A percentile compares a stretch with the other conserved stretches of the same genome.
phyloP scores from a whole-genome alignment of 1,140 invertebrate species.

The Trichonephila clavipes region DNA sequence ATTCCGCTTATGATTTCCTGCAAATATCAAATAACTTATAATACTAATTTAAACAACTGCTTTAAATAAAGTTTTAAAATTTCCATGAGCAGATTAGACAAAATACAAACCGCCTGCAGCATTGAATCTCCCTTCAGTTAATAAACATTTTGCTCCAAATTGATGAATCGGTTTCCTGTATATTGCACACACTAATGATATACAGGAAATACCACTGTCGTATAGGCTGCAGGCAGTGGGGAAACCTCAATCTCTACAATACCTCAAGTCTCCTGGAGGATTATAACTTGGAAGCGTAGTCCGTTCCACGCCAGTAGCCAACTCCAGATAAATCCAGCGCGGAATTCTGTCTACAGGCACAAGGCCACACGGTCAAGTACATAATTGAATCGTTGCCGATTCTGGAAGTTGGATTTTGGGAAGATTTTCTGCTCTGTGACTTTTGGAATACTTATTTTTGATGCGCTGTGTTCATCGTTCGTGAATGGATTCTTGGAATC shows the following conservation, averaged over 20 bases:
- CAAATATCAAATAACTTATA: too few relatives aligned
- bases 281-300: not conserved
- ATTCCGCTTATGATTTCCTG: too few relatives aligned
- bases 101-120: not conserved
- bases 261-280: not conserved
- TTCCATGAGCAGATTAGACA: not conserved
- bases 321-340: not conserved
- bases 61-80: too few relatives aligned
- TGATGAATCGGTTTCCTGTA: not conserved
- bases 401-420: not conserved
- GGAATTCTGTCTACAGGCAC: not conserved
- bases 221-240: not conserved
- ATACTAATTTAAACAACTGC: too few relatives aligned
- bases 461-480: not conserved
- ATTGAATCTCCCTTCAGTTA: not conserved
- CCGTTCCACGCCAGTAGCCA: not conserved
- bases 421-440: slow-evolving; percentile 6
- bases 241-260: not conserved
- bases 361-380: slow-evolving; percentile 41
- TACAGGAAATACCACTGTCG: not conserved
- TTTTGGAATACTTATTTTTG: not conserved
- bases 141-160: not conserved
- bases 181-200: not conserved
- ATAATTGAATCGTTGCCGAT: slow-evolving; percentile 5
- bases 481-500: not conserved